These are phyloP conservation scores for Symphodus melops DNA, from an alignment of 2,113 vertebrate species.

Conservation along the genomic window DNA sequence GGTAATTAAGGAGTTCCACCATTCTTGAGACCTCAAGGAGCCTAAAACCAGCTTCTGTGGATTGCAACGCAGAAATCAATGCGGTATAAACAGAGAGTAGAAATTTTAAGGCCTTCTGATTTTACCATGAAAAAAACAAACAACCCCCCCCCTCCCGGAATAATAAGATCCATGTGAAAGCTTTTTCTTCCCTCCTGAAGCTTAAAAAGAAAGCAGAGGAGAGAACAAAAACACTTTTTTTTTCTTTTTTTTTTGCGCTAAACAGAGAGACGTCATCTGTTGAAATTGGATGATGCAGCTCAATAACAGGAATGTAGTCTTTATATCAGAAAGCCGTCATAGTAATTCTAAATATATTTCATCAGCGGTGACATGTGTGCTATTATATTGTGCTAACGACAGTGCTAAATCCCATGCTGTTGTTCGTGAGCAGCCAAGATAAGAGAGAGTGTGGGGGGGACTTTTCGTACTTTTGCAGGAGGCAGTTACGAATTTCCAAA, in stretches of 20 bases:
- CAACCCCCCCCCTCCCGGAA: too few relatives aligned
- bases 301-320: slow-evolving; percentile 36
- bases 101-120: slow-evolving; percentile 24
- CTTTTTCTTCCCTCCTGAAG: neutral
- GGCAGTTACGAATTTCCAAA: slow-evolving; percentile 48
- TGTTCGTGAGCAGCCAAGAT: slow-evolving; percentile 46
- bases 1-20: too few relatives aligned
- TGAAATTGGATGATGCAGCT: slow-evolving; percentile 41
- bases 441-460: neutral
- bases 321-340: slow-evolving; percentile 11
- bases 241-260: neutral
- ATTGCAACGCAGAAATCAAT: neutral
- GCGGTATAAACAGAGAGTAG: neutral
- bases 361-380: slow-evolving; percentile 33
- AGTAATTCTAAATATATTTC: slow-evolving; percentile 33
- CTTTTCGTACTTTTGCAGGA: neutral
- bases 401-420: slow-evolving; percentile 45
- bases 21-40: slow-evolving; percentile 4
- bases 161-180: slow-evolving; percentile 10
- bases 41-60: slow-evolving; percentile 10
- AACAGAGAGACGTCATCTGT: slow-evolving; percentile 31
- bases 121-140: slow-evolving; percentile 26
- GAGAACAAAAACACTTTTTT: neutral
- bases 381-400: slow-evolving; percentile 39
- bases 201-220: neutral